Percentiles rank a stretch among this genome's conserved stretches.
phyloP scores from a whole-genome alignment of 2,113 vertebrate species.

The Meleagris gallopavo region DNA sequence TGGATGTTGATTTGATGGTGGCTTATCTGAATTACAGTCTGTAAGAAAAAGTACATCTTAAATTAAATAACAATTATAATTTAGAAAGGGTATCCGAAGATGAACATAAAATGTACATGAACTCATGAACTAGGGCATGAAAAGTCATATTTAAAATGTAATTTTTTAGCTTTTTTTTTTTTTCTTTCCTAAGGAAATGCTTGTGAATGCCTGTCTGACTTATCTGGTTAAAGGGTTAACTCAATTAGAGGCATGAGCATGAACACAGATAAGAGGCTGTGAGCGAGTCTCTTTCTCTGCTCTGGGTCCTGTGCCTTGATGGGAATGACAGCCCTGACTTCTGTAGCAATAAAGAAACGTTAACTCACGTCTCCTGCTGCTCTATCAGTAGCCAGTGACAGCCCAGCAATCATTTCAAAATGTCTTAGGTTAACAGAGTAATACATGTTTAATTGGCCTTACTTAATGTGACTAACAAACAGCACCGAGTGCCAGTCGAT shows the following conservation, averaged over 20 bases:
- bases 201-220: neutral
- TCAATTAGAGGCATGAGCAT: neutral
- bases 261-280: neutral
- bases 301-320: neutral
- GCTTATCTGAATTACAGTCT: neutral
- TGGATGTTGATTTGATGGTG: neutral
- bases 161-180: neutral
- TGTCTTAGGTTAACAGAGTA: neutral
- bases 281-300: neutral
- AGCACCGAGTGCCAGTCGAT: neutral
- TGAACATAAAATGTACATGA: neutral
- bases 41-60: neutral
- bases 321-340: neutral
- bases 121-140: neutral
- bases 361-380: neutral
- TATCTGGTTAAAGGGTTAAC: conserved; percentile 20
- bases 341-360: neutral
- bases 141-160: neutral
- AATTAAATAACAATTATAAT: neutral
- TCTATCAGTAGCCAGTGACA: neutral
- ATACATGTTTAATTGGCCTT: neutral
- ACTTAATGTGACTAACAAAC: neutral
- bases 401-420: conserved; percentile 4
- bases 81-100: neutral
- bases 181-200: neutral